Percentiles rank a stretch among this genome's conserved stretches.
Evolutionary conservation across 2,113 vertebrate species (phyloP).

Genomic region (Tympanuchus pallidicinctus): DNA sequence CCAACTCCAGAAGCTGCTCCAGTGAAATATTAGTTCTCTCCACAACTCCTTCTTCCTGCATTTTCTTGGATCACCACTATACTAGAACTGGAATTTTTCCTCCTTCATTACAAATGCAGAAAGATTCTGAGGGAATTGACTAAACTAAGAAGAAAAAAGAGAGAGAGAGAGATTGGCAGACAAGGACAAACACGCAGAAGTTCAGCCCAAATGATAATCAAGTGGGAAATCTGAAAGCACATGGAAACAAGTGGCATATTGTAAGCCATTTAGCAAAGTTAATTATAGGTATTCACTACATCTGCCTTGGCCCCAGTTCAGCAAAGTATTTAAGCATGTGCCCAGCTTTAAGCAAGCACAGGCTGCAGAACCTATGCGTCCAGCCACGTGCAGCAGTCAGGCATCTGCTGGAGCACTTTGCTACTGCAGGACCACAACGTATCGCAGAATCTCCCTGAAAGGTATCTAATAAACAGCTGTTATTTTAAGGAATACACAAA

Average conservation of each 20-base stretch:
- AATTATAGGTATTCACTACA: slow-evolving; percentile 47
- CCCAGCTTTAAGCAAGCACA: slow-evolving; percentile 12
- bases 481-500: not conserved
- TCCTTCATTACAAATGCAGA: not conserved
- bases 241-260: slow-evolving; percentile 44
- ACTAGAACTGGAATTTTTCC: not conserved
- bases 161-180: not conserved
- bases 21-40: slow-evolving; percentile 14
- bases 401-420: slow-evolving; percentile 41
- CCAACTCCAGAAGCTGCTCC: slow-evolving; percentile 17
- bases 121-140: not conserved
- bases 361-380: not conserved
- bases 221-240: slow-evolving; percentile 44
- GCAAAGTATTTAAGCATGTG: slow-evolving; percentile 31
- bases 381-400: not conserved
- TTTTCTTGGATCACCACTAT: not conserved
- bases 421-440: not conserved
- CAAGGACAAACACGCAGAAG: not conserved
- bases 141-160: not conserved
- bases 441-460: not conserved
- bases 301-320: slow-evolving; percentile 40
- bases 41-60: not conserved
- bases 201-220: not conserved
- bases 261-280: slow-evolving; percentile 58
- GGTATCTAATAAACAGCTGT: slow-evolving; percentile 46